Evolutionary conservation across 2,888 invertebrate genomes (phyloP).

Genomic region (Lasioglossum lativentre): DNA sequence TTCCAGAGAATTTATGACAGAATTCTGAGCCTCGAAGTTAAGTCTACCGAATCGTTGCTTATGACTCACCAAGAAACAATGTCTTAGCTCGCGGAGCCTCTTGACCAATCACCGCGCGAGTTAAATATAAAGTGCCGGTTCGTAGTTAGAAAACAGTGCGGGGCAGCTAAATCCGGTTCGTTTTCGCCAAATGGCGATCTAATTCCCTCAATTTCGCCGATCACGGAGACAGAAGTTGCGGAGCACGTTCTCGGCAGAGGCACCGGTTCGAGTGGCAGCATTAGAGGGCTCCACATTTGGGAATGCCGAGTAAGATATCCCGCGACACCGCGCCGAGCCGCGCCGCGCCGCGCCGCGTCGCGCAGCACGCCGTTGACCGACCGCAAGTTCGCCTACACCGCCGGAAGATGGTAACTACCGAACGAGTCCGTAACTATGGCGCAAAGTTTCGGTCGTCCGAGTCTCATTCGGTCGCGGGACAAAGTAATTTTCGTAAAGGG

Average conservation of each 20-base stretch:
- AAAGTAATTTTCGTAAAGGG: constrained; percentile 53
- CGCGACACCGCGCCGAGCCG: no score
- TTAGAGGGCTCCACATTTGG: background rate
- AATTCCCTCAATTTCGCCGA: background rate
- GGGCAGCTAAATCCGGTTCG: background rate
- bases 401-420: constrained; percentile 29
- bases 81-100: no score
- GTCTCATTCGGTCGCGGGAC: constrained; percentile 53
- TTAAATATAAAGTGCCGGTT: background rate
- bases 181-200: background rate
- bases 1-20: no score
- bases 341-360: no score
- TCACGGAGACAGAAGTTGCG: background rate
- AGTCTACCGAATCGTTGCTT: no score
- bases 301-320: constrained; percentile 28
- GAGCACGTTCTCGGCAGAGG: background rate
- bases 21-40: no score
- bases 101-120: no score
- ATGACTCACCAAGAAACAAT: no score
- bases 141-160: background rate
- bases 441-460: constrained; percentile 32
- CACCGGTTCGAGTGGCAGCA: background rate
- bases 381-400: background rate
- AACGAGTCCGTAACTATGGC: constrained; percentile 31
- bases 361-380: background rate